These are phyloP conservation scores for Protophormia terraenovae DNA, from an alignment of 2,888 invertebrate species.

Conservation along the genomic window DNA sequence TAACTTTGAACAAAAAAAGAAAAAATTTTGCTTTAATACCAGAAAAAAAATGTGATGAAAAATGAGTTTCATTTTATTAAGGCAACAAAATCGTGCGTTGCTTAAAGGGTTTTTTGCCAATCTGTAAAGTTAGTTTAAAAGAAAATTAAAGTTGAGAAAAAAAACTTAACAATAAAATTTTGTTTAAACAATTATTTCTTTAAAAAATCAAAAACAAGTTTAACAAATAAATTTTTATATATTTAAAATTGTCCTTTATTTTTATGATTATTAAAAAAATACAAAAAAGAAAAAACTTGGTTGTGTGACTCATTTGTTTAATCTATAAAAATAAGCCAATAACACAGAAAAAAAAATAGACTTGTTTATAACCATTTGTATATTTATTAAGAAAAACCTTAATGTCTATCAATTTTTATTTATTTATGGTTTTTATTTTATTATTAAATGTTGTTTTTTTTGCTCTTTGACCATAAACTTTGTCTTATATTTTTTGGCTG, in stretches of 20 bases:
- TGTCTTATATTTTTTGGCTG: slow-evolving; percentile 24
- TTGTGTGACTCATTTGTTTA: slow-evolving; percentile 42
- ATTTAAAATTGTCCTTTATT: slow-evolving; percentile 41
- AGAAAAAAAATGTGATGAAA: slow-evolving; percentile 23
- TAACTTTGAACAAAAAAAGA: background rate
- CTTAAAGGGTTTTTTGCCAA: slow-evolving; percentile 47
- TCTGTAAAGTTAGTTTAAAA: background rate
- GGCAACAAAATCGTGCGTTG: slow-evolving; percentile 57
- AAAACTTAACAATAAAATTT: too few species aligned
- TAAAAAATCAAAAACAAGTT: background rate
- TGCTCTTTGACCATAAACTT: slow-evolving; percentile 68
- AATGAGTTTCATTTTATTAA: slow-evolving; percentile 37
- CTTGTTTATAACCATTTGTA: slow-evolving; percentile 12
- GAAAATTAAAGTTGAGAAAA: background rate
- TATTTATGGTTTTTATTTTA: slow-evolving; percentile 13
- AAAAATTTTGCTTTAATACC: background rate
- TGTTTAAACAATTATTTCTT: too few species aligned
- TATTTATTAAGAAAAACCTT: slow-evolving; percentile 21
- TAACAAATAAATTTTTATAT: background rate
- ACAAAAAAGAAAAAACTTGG: background rate
- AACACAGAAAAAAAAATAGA: slow-evolving; percentile 7
- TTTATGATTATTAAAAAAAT: background rate
- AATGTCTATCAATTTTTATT: slow-evolving; percentile 35
- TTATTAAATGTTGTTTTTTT: slow-evolving; percentile 11
- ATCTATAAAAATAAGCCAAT: background rate